phyloP scores from a whole-genome alignment of 1,140 invertebrate genomes.

The Pteromalus puparum region DNA sequence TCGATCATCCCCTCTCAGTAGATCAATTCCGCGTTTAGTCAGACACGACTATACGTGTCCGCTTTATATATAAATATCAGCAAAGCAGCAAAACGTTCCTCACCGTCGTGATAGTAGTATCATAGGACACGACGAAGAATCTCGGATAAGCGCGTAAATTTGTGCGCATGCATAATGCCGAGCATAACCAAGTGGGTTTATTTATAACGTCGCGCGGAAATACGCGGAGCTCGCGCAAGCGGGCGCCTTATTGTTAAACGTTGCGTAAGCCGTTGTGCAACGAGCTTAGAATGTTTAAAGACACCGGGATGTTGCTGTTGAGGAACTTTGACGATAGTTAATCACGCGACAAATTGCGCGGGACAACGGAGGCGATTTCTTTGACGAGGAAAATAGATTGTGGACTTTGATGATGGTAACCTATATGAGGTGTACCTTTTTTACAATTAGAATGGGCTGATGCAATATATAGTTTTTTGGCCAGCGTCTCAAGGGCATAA shows the following conservation, averaged over 20 bases:
- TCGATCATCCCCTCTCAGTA: not conserved
- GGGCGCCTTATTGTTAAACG: constrained; percentile 66
- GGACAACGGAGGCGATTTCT: too few relatives aligned
- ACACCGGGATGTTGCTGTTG: not conserved
- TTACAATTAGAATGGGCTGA: too few relatives aligned
- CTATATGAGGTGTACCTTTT: too few relatives aligned
- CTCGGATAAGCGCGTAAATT: constrained; percentile 60
- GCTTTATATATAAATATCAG: not conserved
- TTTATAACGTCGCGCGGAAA: constrained; percentile 70
- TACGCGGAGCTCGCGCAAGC: constrained; percentile 57
- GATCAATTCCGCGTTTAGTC: not conserved
- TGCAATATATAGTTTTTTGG: too few relatives aligned
- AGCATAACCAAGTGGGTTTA: constrained; percentile 70
- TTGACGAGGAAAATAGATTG: too few relatives aligned
- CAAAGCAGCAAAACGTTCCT: not conserved
- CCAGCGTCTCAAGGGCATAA: too few relatives aligned
- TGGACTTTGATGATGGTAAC: too few relatives aligned
- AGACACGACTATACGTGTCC: not conserved
- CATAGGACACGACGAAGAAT: not conserved
- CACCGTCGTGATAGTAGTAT: constrained; percentile 18
- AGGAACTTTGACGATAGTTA: too few relatives aligned
- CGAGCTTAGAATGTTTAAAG: constrained; percentile 38
- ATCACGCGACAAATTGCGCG: too few relatives aligned
- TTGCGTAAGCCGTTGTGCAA: constrained; percentile 69
- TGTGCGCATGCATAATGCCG: constrained; percentile 65